A percentile compares a stretch with the other conserved stretches of the same genome.
These are phyloP conservation scores for Euphydryas editha DNA, from an alignment of 2,888 invertebrate genomes.

Conservation along the genomic window DNA sequence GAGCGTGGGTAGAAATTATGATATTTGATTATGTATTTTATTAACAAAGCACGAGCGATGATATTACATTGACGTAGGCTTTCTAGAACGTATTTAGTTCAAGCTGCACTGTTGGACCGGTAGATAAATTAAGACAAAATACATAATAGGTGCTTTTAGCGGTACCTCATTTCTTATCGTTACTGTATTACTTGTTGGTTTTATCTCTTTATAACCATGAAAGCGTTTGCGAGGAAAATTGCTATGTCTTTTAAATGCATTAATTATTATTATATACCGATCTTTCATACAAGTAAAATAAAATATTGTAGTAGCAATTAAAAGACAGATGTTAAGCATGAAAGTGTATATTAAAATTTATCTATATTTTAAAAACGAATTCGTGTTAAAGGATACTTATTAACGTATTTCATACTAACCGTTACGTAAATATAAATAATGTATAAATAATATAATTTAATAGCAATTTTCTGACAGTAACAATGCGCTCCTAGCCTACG, in stretches of 20 bases:
- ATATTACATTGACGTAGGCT: constrained; percentile 38
- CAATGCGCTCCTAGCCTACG: constrained; percentile 35
- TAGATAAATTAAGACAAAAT: constrained; percentile 52
- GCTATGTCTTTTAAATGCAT: constrained; percentile 8
- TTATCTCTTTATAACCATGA: constrained; percentile 37
- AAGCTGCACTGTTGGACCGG: constrained; percentile 35
- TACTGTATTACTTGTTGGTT: constrained; percentile 38
- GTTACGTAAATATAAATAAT: background rate
- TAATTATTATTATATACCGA: constrained; percentile 11
- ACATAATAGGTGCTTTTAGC: constrained; percentile 50
- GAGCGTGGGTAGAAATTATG: constrained; percentile 48
- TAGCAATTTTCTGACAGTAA: constrained; percentile 28
- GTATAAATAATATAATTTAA: constrained; percentile 9
- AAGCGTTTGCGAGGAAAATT: constrained; percentile 31
- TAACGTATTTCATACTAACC: background rate
- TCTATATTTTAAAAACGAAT: background rate
- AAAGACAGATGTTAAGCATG: background rate
- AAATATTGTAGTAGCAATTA: background rate
- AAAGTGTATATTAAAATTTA: background rate
- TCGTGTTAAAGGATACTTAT: constrained; percentile 6
- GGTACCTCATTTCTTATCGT: constrained; percentile 46
- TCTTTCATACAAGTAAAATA: background rate
- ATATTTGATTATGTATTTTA: constrained; percentile 39
- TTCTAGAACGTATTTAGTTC: constrained; percentile 37
- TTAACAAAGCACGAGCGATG: constrained; percentile 37